These are phyloP conservation scores for Nectonema munidae DNA, from an alignment of 2,888 invertebrate genomes.

Conservation along the genomic window DNA sequence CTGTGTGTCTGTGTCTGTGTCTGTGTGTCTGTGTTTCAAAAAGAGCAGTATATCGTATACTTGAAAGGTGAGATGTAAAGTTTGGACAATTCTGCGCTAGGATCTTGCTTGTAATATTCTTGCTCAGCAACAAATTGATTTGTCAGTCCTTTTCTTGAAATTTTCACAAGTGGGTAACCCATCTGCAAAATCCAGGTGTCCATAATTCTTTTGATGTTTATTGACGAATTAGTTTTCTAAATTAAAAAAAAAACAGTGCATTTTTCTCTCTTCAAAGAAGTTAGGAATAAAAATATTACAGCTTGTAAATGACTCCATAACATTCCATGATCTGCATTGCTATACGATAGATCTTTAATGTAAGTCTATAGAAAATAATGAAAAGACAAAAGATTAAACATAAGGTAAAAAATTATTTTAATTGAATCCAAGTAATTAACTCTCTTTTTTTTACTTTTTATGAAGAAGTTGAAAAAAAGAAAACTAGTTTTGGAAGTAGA, in stretches of 20 bases:
- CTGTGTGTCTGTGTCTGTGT: too few relatives aligned
- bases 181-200: slow-evolving; percentile 48
- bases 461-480: too few relatives aligned
- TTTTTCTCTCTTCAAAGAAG: neutral
- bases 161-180: slow-evolving; percentile 39
- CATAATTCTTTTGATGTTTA: slow-evolving; percentile 29
- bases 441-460: too few relatives aligned
- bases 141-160: slow-evolving; percentile 25
- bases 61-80: slow-evolving; percentile 8
- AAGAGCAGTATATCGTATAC: neutral
- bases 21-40: too few relatives aligned
- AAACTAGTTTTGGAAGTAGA: too few relatives aligned
- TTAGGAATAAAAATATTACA: neutral
- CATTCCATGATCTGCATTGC: neutral
- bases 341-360: neutral
- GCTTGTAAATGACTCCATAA: slow-evolving; percentile 9
- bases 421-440: too few relatives aligned
- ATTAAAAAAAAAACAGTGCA: neutral
- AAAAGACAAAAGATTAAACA: too few relatives aligned
- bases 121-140: slow-evolving; percentile 28
- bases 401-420: too few relatives aligned
- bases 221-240: neutral
- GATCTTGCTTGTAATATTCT: slow-evolving; percentile 16
- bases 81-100: neutral
- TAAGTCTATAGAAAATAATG: slow-evolving; percentile 8